Evolutionary conservation across 2,797 vertebrate species (phyloP).

Genomic region (Eutrigla gurnardus): DNA sequence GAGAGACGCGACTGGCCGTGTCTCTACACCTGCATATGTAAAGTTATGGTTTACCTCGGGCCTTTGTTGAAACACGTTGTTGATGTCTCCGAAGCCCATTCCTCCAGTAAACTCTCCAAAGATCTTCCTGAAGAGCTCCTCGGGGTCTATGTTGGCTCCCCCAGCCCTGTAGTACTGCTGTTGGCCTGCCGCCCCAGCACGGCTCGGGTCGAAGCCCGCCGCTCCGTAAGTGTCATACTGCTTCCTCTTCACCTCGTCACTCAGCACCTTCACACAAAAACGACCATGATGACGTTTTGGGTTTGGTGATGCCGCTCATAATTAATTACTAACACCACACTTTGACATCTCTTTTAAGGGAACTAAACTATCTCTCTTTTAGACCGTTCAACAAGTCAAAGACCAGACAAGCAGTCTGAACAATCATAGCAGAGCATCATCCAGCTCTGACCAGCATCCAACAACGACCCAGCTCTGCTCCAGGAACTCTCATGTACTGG

Average conservation of each 20-base stretch:
- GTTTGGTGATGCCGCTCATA: too few relatives aligned
- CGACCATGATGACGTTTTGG: background rate
- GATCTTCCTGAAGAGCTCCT: conserved; percentile 96
- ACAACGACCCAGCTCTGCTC: too few relatives aligned
- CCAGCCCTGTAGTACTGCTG: conserved; percentile 89
- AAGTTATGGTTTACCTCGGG: conserved; percentile 53
- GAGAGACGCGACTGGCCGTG: too few relatives aligned
- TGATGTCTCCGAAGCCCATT: conserved; percentile 86
- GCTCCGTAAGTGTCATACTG: conserved; percentile 92
- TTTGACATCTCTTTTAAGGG: too few relatives aligned
- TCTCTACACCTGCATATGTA: too few relatives aligned
- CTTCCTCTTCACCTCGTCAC: conserved; percentile 93
- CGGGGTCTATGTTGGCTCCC: conserved; percentile 85
- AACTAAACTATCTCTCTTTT: too few relatives aligned
- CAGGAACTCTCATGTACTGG: too few relatives aligned
- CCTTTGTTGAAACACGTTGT: conserved; percentile 87
- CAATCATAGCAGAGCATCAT: too few relatives aligned
- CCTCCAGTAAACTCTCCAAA: conserved; percentile 92
- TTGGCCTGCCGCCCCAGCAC: conserved; percentile 63
- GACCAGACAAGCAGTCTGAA: too few relatives aligned
- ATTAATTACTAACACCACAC: too few relatives aligned
- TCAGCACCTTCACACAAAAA: conserved; percentile 85
- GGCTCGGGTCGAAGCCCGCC: conserved; percentile 84
- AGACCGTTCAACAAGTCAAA: too few relatives aligned
- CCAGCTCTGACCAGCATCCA: too few relatives aligned